Conservation (phyloP, 2,113 vertebrate genomes). For the Butastur rufipennis region DNA sequence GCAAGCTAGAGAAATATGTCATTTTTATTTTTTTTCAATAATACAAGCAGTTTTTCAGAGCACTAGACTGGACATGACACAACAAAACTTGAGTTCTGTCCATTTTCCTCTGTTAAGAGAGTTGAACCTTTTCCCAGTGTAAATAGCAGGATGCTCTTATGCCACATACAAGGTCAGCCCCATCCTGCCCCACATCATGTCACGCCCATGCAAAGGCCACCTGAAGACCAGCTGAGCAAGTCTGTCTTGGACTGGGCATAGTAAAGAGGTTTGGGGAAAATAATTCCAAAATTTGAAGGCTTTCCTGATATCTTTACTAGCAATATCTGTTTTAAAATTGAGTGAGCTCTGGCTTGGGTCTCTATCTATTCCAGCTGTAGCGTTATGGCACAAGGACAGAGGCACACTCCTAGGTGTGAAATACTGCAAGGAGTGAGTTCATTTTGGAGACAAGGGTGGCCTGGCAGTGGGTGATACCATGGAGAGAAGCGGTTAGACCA, state of each 20-base stretch:
- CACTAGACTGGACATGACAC: no score
- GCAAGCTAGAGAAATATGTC: background rate
- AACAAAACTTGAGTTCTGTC: background rate
- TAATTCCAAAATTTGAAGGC: background rate
- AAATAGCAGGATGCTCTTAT: background rate
- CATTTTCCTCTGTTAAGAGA: background rate
- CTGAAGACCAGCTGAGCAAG: background rate
- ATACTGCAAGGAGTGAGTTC: background rate
- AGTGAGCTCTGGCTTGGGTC: background rate
- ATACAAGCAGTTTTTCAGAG: background rate
- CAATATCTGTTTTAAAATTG: background rate
- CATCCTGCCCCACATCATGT: background rate
- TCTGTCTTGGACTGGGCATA: background rate
- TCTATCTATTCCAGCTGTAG: background rate
- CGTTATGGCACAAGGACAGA: background rate
- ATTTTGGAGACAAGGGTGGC: background rate
- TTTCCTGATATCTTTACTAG: background rate
- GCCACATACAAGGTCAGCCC: background rate
- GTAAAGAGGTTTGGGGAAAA: background rate
- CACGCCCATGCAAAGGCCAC: background rate
- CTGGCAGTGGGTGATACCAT: background rate
- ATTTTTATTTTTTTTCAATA: background rate
- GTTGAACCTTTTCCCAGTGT: background rate
- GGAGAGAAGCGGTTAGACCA: background rate
- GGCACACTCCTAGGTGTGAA: background rate